These are phyloP conservation scores for Nebria ingens DNA, from an alignment of 1,140 invertebrate species.

Conservation along the genomic window DNA sequence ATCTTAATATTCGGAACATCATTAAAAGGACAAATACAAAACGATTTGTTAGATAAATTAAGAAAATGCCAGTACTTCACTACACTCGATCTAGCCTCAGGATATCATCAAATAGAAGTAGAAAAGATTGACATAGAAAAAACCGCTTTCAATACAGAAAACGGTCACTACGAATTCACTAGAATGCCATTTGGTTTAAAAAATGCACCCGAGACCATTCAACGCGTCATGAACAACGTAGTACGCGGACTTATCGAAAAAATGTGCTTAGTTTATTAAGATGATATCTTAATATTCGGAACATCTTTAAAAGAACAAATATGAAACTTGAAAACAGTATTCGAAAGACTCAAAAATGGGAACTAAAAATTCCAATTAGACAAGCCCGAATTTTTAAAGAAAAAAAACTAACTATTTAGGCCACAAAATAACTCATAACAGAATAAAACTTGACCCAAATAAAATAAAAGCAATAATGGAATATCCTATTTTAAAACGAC, in stretches of 20 bases:
- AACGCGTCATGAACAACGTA: conserved; percentile 24
- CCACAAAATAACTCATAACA: too few species aligned
- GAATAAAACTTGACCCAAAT: too few species aligned
- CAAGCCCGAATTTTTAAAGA: conserved; percentile 27
- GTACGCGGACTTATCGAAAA: conserved; percentile 11
- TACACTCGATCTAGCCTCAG: too few species aligned
- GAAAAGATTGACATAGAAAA: conserved; percentile 29
- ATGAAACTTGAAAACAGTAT: conserved; percentile 10
- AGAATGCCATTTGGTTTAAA: too few species aligned
- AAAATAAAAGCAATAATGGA: too few species aligned
- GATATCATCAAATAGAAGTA: too few species aligned
- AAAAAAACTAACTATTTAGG: conserved; percentile 24
- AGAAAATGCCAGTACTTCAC: too few species aligned
- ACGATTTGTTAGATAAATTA: too few species aligned
- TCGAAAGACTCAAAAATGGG: conserved; percentile 11
- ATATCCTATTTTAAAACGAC: too few species aligned
- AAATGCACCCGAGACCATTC: conserved; percentile 24
- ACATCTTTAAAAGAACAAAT: background rate
- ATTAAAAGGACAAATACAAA: too few species aligned
- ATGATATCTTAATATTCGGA: conserved; percentile 28
- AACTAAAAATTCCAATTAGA: conserved; percentile 22
- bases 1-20: too few species aligned
- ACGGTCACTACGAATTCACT: conserved; percentile 29
- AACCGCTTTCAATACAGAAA: conserved; percentile 34
- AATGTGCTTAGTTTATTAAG: conserved; percentile 16